phyloP scores from a whole-genome alignment of 1,140 invertebrate species.

The Babylonia areolata region DNA sequence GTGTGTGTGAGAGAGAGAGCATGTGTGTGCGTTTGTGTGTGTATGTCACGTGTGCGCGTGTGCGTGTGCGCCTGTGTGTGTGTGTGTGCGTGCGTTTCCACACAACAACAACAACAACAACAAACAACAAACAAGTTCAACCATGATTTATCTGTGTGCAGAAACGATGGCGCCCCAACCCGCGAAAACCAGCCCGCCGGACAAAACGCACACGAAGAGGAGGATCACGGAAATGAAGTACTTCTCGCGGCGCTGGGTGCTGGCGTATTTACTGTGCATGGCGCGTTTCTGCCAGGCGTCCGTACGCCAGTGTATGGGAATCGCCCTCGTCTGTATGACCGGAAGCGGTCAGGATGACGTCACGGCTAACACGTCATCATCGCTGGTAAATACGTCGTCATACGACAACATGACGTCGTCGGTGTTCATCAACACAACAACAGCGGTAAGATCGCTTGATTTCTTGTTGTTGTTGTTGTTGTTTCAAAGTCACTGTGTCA shows the following conservation, averaged over 20 bases:
- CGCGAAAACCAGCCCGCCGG: background rate
- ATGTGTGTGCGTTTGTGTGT: background rate
- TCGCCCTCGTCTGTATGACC: conserved; percentile 53
- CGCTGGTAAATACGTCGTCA: background rate
- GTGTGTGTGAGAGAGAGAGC: too few species aligned
- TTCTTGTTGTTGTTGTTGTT: too few species aligned
- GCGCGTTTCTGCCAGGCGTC: conserved; percentile 47
- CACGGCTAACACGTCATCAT: background rate
- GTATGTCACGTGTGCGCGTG: background rate
- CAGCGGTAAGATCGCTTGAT: too few species aligned
- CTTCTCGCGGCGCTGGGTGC: conserved; percentile 47
- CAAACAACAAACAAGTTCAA: too few species aligned
- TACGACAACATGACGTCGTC: background rate
- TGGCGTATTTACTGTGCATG: conserved; percentile 45
- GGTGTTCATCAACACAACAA: background rate
- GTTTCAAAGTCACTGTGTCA: too few species aligned
- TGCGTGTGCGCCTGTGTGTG: background rate
- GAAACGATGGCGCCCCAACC: background rate
- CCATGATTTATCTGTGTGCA: background rate
- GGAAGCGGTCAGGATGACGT: background rate
- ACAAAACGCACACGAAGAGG: background rate
- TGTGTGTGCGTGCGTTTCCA: background rate
- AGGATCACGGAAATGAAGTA: conserved; percentile 29
- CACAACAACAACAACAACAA: background rate
- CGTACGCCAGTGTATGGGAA: conserved; percentile 53